Percentiles rank a stretch among this genome's conserved stretches.
Conservation (phyloP, 1,140 invertebrate genomes). For the Rhopalosiphum maidis region DNA sequence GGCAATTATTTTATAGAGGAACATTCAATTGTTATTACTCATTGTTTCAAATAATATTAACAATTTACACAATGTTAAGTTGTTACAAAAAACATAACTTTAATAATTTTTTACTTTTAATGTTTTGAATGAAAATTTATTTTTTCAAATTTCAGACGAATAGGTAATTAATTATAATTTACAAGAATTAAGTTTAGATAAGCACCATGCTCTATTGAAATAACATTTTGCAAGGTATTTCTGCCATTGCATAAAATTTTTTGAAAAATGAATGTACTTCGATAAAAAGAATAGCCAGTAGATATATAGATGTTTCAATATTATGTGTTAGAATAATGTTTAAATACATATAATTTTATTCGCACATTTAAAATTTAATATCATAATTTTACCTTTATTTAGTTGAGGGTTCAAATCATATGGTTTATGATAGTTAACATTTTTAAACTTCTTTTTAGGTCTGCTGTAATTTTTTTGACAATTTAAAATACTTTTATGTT, state of each 20-base stretch:
- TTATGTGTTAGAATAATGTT: not conserved
- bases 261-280: not conserved
- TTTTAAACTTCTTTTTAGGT: not conserved
- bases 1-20: not conserved
- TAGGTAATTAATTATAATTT: not conserved
- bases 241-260: not conserved
- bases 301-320: not conserved
- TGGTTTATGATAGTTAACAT: not conserved
- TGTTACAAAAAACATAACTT: too few relatives aligned
- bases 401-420: slow-evolving; percentile 31
- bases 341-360: not conserved
- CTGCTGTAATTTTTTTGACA: not conserved
- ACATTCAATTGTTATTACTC: too few relatives aligned
- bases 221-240: not conserved
- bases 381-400: slow-evolving; percentile 47
- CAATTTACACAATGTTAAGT: not conserved
- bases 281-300: not conserved
- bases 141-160: too few relatives aligned
- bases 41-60: not conserved
- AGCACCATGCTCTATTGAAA: not conserved
- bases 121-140: too few relatives aligned
- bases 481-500: not conserved
- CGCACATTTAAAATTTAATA: not conserved
- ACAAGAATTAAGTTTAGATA: not conserved
- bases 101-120: too few relatives aligned